Percentiles rank a stretch among this genome's conserved stretches.
Evolutionary conservation across 2,797 vertebrate genomes (phyloP).

Genomic region (Pipistrellus pygmaeus): DNA sequence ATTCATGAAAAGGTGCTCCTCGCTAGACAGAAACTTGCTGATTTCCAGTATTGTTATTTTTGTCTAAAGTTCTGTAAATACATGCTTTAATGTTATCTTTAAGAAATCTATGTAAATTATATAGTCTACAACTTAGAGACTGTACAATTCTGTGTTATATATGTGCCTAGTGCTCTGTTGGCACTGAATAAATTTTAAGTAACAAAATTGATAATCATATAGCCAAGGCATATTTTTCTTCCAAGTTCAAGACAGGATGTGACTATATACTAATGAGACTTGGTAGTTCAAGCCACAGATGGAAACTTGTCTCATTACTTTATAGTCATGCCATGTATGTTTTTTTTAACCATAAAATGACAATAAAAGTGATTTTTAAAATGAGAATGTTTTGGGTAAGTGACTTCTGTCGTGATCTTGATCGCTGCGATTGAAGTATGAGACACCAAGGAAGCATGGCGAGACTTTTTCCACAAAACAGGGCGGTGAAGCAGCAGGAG

Average conservation of each 20-base stretch:
- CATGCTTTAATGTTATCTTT: conserved; percentile 82
- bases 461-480: background rate
- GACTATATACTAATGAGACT: conserved; percentile 83
- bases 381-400: conserved; percentile 76
- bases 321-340: conserved; percentile 83
- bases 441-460: background rate
- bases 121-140: conserved; percentile 81
- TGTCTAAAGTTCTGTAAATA: conserved; percentile 83
- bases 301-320: conserved; percentile 80
- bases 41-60: conserved; percentile 82
- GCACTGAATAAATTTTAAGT: conserved; percentile 84
- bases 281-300: conserved; percentile 27
- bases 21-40: conserved; percentile 79
- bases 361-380: conserved; percentile 84
- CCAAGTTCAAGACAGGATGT: conserved; percentile 77
- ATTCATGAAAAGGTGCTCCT: conserved; percentile 81
- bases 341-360: conserved; percentile 81
- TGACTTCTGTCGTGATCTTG: conserved; percentile 79
- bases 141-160: conserved; percentile 84
- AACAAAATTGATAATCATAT: conserved; percentile 80
- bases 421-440: conserved; percentile 17
- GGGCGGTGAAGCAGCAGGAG: background rate
- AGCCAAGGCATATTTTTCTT: conserved; percentile 84
- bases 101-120: conserved; percentile 83
- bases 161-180: conserved; percentile 82